Evolutionary conservation across 2,888 invertebrate genomes (phyloP).

Genomic region (Chloromyia formosa): DNA sequence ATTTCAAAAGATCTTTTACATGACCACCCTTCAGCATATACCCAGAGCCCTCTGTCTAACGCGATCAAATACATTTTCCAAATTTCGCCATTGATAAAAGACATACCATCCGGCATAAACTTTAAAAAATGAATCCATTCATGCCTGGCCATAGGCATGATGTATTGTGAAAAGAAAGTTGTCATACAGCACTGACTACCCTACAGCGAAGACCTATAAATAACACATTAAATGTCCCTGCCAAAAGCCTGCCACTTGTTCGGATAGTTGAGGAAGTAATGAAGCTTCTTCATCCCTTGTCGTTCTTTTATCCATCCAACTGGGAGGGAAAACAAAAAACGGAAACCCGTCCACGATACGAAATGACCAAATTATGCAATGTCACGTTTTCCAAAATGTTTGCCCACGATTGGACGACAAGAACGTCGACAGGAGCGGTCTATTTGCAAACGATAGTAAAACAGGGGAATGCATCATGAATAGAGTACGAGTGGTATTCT

Average conservation of each 20-base stretch:
- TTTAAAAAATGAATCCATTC: conserved; percentile 3
- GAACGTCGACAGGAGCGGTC: neutral
- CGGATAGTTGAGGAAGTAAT: conserved; percentile 6
- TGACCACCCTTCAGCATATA: neutral
- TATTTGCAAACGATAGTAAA: conserved; percentile 36
- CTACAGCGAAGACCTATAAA: conserved; percentile 17
- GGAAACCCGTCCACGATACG: neutral
- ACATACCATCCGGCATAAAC: neutral
- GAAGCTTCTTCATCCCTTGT: conserved; percentile 5
- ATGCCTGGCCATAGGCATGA: conserved; percentile 7
- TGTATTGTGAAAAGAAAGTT: conserved; percentile 1
- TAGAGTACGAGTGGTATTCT: too few relatives aligned
- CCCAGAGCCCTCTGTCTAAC: neutral
- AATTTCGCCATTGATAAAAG: conserved; percentile 30
- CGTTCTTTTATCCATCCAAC: too few relatives aligned
- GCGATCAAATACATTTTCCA: conserved; percentile 15
- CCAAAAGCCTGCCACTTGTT: conserved; percentile 7
- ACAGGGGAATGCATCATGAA: neutral
- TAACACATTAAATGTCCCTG: conserved; percentile 36
- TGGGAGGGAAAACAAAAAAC: too few relatives aligned
- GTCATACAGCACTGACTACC: neutral
- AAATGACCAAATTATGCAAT: conserved; percentile 41
- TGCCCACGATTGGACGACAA: conserved; percentile 12
- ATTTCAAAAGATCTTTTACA: neutral
- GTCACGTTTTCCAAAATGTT: conserved; percentile 38